Evolutionary conservation across 1,140 invertebrate species (phyloP).

Genomic region (Caenorhabditis brenneri): DNA sequence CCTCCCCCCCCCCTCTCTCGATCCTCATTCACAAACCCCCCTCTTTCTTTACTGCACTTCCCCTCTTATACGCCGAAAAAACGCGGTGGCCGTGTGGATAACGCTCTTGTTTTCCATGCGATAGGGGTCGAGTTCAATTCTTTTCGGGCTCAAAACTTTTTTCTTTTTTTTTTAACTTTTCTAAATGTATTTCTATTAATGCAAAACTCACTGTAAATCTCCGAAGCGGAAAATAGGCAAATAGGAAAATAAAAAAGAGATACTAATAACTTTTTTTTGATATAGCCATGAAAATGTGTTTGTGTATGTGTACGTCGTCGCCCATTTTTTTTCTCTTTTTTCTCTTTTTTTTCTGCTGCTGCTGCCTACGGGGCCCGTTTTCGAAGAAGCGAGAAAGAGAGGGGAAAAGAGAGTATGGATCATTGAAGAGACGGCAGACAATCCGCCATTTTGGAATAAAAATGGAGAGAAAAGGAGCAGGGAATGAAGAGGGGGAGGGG

Average conservation of each 20-base stretch:
- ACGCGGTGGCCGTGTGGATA: too few relatives aligned
- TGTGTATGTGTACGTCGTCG: background rate
- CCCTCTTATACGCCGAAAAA: too few relatives aligned
- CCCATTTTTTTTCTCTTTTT: background rate
- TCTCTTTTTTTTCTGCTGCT: background rate
- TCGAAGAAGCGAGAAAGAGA: background rate
- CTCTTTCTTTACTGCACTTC: too few relatives aligned
- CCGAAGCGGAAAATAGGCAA: background rate
- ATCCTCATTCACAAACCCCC: too few relatives aligned
- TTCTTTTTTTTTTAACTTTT: too few relatives aligned
- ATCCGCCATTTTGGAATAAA: background rate
- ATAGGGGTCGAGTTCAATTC: too few relatives aligned
- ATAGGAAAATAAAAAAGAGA: background rate
- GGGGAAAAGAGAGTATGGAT: background rate
- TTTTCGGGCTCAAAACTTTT: too few relatives aligned
- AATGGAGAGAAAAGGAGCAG: background rate
- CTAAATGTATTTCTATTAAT: too few relatives aligned
- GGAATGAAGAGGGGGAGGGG: background rate
- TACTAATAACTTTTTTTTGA: slow-evolving; percentile 3
- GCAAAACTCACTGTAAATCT: too few relatives aligned
- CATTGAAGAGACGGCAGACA: background rate
- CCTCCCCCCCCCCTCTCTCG: too few relatives aligned
- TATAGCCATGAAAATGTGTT: slow-evolving; percentile 1
- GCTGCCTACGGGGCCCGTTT: too few relatives aligned
- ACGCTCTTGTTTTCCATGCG: too few relatives aligned